Percentiles rank a stretch among this genome's conserved stretches.
These are phyloP conservation scores for Saxidomus purpurata DNA, from an alignment of 1,140 invertebrate species.

Conservation along the genomic window DNA sequence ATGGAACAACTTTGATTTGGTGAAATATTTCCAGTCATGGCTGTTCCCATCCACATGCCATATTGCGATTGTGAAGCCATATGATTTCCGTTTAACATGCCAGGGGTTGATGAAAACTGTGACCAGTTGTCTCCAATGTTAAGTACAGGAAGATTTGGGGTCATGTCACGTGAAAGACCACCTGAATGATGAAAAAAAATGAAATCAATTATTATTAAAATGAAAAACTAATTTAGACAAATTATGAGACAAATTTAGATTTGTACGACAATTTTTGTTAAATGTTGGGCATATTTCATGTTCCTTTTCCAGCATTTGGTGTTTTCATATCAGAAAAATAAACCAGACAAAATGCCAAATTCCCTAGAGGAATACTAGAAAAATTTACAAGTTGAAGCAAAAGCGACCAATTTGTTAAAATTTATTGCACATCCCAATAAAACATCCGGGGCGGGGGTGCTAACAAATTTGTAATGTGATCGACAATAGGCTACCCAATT, in stretches of 20 bases:
- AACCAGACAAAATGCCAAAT: no score
- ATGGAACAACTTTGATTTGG: constrained; percentile 84
- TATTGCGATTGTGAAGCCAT: constrained; percentile 78
- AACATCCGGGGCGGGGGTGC: constrained; percentile 40
- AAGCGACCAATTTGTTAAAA: constrained; percentile 4
- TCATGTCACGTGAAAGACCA: constrained; percentile 78
- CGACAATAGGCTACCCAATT: constrained; percentile 37
- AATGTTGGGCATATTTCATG: no score
- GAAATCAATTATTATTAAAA: constrained; percentile 29
- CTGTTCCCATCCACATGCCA: constrained; percentile 82
- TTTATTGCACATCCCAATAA: constrained; percentile 30
- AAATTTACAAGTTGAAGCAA: not conserved
- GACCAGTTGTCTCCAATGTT: constrained; percentile 82
- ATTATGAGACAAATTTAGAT: no score
- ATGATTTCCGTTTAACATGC: constrained; percentile 73
- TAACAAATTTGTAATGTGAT: constrained; percentile 22
- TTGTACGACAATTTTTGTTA: no score
- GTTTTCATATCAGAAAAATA: no score
- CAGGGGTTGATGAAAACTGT: constrained; percentile 76
- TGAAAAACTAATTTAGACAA: not conserved
- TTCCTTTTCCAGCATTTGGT: no score
- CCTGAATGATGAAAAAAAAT: no score
- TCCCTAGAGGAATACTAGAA: not conserved
- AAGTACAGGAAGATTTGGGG: constrained; percentile 80
- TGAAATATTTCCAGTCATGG: constrained; percentile 79